Conservation (phyloP, 2,113 vertebrate genomes). For the Poicephalus gulielmi region DNA sequence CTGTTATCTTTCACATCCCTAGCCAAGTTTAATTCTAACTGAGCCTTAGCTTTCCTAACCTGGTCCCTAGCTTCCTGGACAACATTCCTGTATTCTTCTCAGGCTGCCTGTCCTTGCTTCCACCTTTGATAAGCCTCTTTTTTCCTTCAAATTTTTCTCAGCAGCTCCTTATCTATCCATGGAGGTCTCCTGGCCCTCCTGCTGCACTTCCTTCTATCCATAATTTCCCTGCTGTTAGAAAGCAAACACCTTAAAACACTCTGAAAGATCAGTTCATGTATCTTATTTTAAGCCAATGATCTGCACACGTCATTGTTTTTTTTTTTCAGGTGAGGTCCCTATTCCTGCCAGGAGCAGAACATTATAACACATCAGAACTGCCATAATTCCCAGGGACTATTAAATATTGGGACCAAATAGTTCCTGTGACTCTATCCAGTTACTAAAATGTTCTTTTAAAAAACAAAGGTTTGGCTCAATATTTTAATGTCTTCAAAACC, state of each 20-base stretch:
- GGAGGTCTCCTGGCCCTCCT: too few relatives aligned
- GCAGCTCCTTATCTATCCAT: too few relatives aligned
- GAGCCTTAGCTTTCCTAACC: too few relatives aligned
- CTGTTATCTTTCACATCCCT: too few relatives aligned
- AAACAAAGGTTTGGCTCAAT: neutral
- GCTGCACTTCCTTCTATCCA: neutral
- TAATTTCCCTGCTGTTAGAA: neutral
- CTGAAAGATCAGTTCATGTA: neutral
- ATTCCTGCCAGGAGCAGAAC: neutral
- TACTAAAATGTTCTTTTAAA: neutral
- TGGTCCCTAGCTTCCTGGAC: too few relatives aligned
- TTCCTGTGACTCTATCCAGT: neutral
- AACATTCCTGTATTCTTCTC: too few relatives aligned
- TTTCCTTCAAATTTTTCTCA: too few relatives aligned
- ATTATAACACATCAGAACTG: neutral
- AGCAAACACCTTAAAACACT: neutral
- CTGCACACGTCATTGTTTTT: neutral
- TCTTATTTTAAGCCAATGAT: neutral
- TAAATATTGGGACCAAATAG: neutral
- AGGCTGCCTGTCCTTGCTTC: too few relatives aligned
- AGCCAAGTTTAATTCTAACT: too few relatives aligned
- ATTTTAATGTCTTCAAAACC: conserved; percentile 22
- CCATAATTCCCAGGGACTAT: neutral
- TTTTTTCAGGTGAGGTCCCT: neutral
- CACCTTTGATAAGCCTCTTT: too few relatives aligned